Conservation (phyloP, 2,113 vertebrate species). For the Alexandromys fortis region DNA sequence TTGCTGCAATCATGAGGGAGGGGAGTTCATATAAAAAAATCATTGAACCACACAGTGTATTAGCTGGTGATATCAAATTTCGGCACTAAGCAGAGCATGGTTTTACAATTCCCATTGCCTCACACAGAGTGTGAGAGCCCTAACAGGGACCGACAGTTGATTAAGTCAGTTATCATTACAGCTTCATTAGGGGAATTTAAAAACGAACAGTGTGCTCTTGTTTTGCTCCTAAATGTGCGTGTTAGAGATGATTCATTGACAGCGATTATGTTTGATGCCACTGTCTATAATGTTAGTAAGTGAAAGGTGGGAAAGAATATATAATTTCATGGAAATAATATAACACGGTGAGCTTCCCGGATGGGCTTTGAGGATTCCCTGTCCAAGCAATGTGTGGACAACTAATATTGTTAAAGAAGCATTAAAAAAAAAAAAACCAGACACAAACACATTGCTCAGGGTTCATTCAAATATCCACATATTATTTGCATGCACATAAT, state of each 20-base stretch:
- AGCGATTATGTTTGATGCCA: not conserved
- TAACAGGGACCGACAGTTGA: conserved; percentile 10
- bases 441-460: not conserved
- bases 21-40: not conserved
- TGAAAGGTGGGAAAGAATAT: not conserved
- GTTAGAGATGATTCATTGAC: not conserved
- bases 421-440: not conserved
- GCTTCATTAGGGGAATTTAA: not conserved
- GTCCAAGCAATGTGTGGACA: not conserved
- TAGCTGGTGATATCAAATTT: not conserved
- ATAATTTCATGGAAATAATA: not conserved
- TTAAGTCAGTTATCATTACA: conserved; percentile 5
- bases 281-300: not conserved
- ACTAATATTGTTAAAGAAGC: not conserved
- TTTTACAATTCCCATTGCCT: not conserved
- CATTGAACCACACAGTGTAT: not conserved
- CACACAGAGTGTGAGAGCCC: not conserved
- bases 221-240: not conserved
- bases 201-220: not conserved
- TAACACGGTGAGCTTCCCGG: not conserved
- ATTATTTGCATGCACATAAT: not conserved
- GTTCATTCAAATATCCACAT: too few species aligned
- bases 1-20: not conserved
- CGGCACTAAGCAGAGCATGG: too few species aligned
- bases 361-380: not conserved